These are phyloP conservation scores for Catostylus mosaicus DNA, from an alignment of 30 jellyfish, hydroid and myxozoan genomes.

Conservation along the genomic window DNA sequence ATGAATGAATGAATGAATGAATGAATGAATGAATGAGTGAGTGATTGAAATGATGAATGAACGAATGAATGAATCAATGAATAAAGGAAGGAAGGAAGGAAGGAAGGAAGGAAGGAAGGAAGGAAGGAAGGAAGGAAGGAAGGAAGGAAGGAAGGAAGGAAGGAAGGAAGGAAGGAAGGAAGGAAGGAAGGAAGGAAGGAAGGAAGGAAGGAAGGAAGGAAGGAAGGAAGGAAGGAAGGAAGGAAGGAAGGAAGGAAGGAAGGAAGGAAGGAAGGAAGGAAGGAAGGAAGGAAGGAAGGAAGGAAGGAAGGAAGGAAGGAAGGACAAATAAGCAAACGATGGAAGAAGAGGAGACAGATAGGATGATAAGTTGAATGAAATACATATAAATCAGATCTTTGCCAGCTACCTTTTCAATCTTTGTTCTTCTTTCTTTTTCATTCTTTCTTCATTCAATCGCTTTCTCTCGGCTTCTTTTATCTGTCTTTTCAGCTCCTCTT, in stretches of 20 bases:
- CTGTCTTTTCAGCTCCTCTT: constrained; percentile 39
- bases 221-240: no score
- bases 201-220: no score
- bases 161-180: background rate
- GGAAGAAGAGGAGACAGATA: background rate
- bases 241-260: background rate
- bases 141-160: background rate
- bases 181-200: background rate
- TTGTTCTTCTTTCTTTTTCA: constrained; percentile 30
- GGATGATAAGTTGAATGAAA: background rate
- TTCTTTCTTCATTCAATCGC: constrained; percentile 49
- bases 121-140: no score
- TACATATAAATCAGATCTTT: no score
- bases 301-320: background rate
- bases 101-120: no score
- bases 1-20: background rate
- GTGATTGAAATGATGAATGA: background rate
- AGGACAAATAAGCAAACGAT: background rate
- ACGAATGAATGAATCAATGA: background rate
- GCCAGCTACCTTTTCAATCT: constrained; percentile 34
- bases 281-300: background rate
- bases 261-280: no score
- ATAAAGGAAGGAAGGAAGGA: background rate
- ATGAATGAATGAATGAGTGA: background rate
- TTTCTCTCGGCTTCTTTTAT: constrained; percentile 55